Evolutionary conservation across 2,888 invertebrate genomes (phyloP).

Genomic region (Lysandra bellargus): DNA sequence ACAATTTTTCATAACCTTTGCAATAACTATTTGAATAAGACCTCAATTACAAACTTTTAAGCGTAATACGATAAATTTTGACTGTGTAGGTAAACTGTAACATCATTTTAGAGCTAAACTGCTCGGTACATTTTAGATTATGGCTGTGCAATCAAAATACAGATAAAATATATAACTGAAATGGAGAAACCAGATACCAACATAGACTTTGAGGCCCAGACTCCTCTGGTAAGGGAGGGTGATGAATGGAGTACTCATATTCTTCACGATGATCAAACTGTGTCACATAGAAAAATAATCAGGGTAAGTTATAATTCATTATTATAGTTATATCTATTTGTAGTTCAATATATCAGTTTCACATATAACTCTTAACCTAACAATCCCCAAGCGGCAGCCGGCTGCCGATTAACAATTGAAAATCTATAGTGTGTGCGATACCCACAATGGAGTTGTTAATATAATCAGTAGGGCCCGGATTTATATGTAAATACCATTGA

Average conservation of each 20-base stretch:
- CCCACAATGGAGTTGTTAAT: too few species aligned
- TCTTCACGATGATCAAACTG: conserved; percentile 44
- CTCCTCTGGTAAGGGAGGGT: neutral
- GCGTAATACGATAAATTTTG: neutral
- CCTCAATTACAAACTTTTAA: neutral
- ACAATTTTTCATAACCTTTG: neutral
- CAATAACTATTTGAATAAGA: neutral
- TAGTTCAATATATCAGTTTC: too few species aligned
- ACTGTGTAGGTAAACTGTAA: neutral
- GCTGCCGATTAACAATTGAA: too few species aligned
- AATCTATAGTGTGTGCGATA: too few species aligned
- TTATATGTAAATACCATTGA: too few species aligned
- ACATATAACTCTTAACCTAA: too few species aligned
- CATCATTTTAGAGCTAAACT: neutral
- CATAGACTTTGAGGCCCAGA: conserved; percentile 22
- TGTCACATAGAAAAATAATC: conserved; percentile 64
- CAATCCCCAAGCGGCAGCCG: too few species aligned
- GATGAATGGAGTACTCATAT: conserved; percentile 13
- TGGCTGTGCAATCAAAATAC: conserved; percentile 4
- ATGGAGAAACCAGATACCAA: conserved; percentile 23
- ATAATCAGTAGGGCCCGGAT: too few species aligned
- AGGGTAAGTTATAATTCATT: conserved; percentile 54
- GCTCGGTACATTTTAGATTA: neutral
- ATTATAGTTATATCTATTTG: neutral
- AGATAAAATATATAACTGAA: conserved; percentile 8